A percentile compares a stretch with the other conserved stretches of the same genome.
phyloP scores from a whole-genome alignment of 2,797 vertebrate species.

The Sebastes itinus region DNA sequence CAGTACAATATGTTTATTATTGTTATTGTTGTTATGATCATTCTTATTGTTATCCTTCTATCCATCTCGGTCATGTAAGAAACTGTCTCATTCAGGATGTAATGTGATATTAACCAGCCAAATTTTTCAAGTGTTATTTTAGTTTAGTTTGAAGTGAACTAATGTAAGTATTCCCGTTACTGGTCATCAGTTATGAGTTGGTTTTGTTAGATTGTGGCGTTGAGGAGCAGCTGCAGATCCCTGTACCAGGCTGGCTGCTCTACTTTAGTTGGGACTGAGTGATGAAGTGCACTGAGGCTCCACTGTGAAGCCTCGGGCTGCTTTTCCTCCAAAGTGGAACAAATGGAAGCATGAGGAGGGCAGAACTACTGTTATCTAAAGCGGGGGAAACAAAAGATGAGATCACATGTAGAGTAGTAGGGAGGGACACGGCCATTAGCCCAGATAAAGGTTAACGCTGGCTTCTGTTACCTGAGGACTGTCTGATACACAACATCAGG shows the following conservation, averaged over 20 bases:
- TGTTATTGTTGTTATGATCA: background rate
- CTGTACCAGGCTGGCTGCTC: background rate
- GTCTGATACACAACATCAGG: background rate
- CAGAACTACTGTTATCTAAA: conserved; percentile 33
- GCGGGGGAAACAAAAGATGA: conserved; percentile 32
- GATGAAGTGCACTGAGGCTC: conserved; percentile 4
- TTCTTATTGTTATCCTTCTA: background rate
- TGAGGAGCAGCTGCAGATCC: conserved; percentile 6
- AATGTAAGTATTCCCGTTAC: background rate
- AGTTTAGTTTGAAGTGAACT: background rate
- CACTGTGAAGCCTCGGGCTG: conserved; percentile 27
- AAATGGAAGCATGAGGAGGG: conserved; percentile 42
- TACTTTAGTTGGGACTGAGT: background rate
- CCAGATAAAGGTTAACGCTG: background rate
- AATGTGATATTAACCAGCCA: background rate
- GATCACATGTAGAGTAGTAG: conserved; percentile 16
- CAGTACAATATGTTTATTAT: too few relatives aligned
- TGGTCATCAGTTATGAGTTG: background rate
- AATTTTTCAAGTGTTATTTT: background rate
- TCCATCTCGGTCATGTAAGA: background rate
- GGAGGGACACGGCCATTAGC: background rate
- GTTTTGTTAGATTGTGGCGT: background rate
- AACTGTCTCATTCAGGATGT: background rate
- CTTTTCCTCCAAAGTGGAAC: conserved; percentile 52
- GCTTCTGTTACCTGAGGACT: background rate